Evolutionary conservation across 2,797 vertebrate genomes (phyloP).

Genomic region (Sebastes reedi): DNA sequence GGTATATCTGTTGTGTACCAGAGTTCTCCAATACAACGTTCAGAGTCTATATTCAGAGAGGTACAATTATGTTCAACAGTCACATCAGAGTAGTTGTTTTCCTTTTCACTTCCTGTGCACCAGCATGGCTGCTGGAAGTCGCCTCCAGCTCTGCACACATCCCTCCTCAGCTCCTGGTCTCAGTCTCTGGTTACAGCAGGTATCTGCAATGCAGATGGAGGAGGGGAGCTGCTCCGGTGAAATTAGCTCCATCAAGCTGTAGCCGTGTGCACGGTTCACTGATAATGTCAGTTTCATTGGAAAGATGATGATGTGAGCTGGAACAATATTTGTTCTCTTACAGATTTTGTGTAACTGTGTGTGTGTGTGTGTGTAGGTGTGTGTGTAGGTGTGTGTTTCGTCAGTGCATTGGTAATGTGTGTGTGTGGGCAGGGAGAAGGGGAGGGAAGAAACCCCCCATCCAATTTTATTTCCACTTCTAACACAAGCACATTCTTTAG

Average conservation of each 20-base stretch:
- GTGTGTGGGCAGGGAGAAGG: neutral
- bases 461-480: conserved; percentile 28
- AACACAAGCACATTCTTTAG: conserved; percentile 21
- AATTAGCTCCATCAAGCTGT: conserved; percentile 11
- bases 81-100: neutral
- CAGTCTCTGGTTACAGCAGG: conserved; percentile 71
- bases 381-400: neutral
- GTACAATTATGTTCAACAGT: neutral
- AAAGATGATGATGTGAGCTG: conserved; percentile 28
- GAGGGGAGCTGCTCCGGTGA: conserved; percentile 38
- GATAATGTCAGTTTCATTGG: conserved; percentile 3
- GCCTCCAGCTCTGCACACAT: conserved; percentile 22
- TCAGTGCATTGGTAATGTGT: neutral
- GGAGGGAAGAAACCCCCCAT: neutral
- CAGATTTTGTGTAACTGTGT: neutral
- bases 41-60: neutral
- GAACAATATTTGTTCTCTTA: neutral
- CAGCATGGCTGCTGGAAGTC: conserved; percentile 10
- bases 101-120: conserved; percentile 19
- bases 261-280: conserved; percentile 2
- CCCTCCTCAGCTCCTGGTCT: conserved; percentile 29
- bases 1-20: neutral
- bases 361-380: neutral
- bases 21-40: neutral
- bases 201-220: conserved; percentile 76